phyloP scores from a whole-genome alignment of 2,888 invertebrate genomes.

The Habrosyne pyritoides region DNA sequence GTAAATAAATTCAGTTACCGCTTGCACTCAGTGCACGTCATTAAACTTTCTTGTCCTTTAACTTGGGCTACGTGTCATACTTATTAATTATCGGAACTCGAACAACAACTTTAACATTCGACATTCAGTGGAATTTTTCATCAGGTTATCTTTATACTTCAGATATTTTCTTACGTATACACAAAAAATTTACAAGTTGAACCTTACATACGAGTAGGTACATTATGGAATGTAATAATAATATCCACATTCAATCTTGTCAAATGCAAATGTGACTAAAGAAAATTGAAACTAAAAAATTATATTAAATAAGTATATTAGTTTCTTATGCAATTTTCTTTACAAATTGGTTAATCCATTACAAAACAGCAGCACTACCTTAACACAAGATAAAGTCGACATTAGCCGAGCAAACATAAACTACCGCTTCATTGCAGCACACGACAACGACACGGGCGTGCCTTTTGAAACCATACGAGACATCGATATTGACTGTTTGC shows the following conservation, averaged over 20 bases:
- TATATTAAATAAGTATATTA: background rate
- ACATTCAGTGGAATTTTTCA: background rate
- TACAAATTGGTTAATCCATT: background rate
- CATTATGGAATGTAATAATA: background rate
- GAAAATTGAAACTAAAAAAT: background rate
- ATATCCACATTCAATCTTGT: background rate
- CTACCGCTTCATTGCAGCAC: slow-evolving; percentile 29
- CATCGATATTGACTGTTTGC: slow-evolving; percentile 64
- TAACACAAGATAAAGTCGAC: slow-evolving; percentile 1
- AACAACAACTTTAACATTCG: background rate
- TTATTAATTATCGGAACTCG: slow-evolving; percentile 56
- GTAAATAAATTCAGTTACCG: slow-evolving; percentile 77
- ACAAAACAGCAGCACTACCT: background rate
- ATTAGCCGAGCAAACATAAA: slow-evolving; percentile 26
- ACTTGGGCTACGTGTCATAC: slow-evolving; percentile 57
- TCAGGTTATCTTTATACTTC: background rate
- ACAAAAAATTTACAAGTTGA: too few relatives aligned
- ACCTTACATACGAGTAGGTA: background rate
- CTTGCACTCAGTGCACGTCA: slow-evolving; percentile 72
- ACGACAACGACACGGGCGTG: slow-evolving; percentile 30
- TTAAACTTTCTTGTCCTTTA: slow-evolving; percentile 77
- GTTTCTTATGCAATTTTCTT: background rate
- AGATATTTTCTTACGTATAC: background rate
- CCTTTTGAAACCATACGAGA: slow-evolving; percentile 41
- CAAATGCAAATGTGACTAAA: background rate